phyloP scores from a whole-genome alignment of 2,113 vertebrate genomes.

The Hippoglossus stenolepis region DNA sequence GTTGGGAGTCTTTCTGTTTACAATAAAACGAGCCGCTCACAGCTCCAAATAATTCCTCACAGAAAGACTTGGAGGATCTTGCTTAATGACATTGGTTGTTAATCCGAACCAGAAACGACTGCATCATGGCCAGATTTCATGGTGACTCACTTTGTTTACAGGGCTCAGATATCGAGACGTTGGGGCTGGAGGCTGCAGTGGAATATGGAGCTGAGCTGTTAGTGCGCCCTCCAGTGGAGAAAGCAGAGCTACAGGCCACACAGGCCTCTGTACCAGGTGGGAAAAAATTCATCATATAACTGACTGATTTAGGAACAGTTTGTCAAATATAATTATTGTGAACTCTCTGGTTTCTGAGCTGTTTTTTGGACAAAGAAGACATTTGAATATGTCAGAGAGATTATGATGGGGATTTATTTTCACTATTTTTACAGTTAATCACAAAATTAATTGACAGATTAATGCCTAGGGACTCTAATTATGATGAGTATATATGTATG shows the following conservation, averaged over 20 bases:
- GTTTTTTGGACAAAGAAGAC: no score
- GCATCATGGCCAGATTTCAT: conserved; percentile 9
- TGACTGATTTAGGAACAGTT: not conserved
- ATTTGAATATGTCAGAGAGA: no score
- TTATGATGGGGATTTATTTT: no score
- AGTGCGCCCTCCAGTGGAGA: conserved; percentile 68
- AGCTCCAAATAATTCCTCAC: not conserved
- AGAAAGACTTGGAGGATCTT: not conserved
- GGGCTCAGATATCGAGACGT: conserved; percentile 93
- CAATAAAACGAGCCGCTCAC: not conserved
- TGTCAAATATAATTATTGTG: not conserved
- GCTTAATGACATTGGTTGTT: not conserved
- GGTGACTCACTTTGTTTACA: conserved; percentile 50
- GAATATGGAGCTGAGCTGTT: conserved; percentile 69
- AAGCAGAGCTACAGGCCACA: conserved; percentile 63
- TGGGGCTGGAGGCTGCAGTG: conserved; percentile 81
- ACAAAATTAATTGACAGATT: no score
- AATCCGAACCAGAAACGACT: not conserved
- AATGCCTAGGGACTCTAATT: not conserved
- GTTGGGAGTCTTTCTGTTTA: not conserved
- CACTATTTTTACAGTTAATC: no score
- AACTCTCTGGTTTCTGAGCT: not conserved
- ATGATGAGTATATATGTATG: not conserved
- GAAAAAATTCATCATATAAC: conserved; percentile 21
- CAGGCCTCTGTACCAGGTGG: conserved; percentile 66